These are phyloP conservation scores for Ceriagrion tenellum DNA, from an alignment of 2,888 invertebrate genomes.

Conservation along the genomic window DNA sequence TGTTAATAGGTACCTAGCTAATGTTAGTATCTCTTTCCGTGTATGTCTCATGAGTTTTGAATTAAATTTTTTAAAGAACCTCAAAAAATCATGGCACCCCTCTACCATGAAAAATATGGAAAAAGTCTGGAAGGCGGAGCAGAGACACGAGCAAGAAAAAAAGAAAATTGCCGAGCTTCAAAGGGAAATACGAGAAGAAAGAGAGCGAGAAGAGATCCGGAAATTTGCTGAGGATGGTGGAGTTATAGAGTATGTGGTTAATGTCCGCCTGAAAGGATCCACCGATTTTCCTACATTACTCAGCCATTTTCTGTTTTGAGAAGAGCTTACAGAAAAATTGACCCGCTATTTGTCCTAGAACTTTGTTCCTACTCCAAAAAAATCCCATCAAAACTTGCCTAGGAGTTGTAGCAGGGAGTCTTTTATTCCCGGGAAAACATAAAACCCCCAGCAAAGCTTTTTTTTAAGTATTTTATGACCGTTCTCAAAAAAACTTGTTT, in stretches of 20 bases:
- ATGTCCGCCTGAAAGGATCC: neutral
- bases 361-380: too few species aligned
- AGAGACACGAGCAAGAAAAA: constrained; percentile 85
- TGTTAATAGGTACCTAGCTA: too few species aligned
- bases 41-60: too few species aligned
- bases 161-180: constrained; percentile 84
- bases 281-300: too few species aligned
- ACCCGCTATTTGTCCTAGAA: too few species aligned
- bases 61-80: constrained; percentile 80
- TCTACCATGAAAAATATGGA: constrained; percentile 88
- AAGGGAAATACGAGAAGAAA: constrained; percentile 84
- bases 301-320: neutral
- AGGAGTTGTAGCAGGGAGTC: too few species aligned
- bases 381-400: too few species aligned
- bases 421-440: too few species aligned
- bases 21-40: too few species aligned
- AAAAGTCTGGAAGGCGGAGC: constrained; percentile 89
- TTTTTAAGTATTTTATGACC: too few species aligned
- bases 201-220: constrained; percentile 84
- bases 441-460: too few species aligned
- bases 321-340: neutral
- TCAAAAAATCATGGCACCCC: constrained; percentile 90
- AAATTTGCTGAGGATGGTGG: constrained; percentile 81
- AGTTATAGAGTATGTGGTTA: constrained; percentile 75
- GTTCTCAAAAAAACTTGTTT: too few species aligned